Evolutionary conservation across 2,888 invertebrate genomes (phyloP).

Genomic region (Listrodromus nycthemerus): DNA sequence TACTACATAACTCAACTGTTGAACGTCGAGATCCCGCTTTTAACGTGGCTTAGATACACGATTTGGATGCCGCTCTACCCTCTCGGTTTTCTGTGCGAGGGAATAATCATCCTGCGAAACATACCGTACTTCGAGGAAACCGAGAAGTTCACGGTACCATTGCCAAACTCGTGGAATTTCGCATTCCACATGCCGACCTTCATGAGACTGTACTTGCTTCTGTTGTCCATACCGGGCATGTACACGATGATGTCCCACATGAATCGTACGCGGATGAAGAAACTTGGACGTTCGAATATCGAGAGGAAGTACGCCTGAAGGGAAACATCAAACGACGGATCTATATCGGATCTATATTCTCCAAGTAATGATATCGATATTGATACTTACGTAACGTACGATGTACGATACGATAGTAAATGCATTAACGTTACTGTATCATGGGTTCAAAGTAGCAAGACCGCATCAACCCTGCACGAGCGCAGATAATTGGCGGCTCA

Average conservation of each 20-base stretch:
- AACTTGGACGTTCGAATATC: conserved; percentile 85
- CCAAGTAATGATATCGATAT: conserved; percentile 1
- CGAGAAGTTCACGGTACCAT: conserved; percentile 88
- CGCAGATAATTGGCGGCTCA: neutral
- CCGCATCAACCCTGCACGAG: neutral
- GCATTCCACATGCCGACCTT: conserved; percentile 94
- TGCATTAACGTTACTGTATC: neutral
- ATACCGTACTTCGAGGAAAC: conserved; percentile 96
- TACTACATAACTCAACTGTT: conserved; percentile 94
- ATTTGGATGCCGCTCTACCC: conserved; percentile 98
- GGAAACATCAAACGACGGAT: neutral
- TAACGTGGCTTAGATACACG: conserved; percentile 97
- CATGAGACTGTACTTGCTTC: conserved; percentile 91
- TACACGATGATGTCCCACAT: conserved; percentile 94
- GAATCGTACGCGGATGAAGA: conserved; percentile 90
- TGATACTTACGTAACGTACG: neutral
- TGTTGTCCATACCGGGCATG: conserved; percentile 91
- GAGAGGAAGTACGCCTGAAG: conserved; percentile 73
- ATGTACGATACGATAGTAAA: neutral
- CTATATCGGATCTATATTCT: neutral
- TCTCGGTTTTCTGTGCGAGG: conserved; percentile 94
- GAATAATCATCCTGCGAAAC: conserved; percentile 91
- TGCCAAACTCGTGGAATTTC: conserved; percentile 95
- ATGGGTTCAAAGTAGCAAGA: neutral
- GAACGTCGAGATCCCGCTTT: conserved; percentile 89